Evolutionary conservation across 1,140 invertebrate species (phyloP).

Genomic region (Cheumatopsyche charites): DNA sequence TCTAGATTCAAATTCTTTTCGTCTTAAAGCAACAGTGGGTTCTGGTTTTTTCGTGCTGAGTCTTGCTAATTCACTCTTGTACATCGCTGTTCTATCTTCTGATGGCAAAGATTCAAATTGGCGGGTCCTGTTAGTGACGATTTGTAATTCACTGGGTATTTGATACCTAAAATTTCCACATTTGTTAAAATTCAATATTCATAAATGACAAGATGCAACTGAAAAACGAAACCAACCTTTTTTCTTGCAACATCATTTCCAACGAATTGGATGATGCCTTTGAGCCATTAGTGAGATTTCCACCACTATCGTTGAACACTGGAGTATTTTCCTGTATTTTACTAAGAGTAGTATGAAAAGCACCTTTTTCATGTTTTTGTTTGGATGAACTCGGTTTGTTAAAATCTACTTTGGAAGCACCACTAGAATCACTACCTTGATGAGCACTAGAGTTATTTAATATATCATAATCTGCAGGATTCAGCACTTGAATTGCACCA

Average conservation of each 20-base stretch:
- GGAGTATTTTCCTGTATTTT: slow-evolving; percentile 69
- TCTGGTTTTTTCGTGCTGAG: slow-evolving; percentile 72
- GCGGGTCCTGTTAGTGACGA: slow-evolving; percentile 73
- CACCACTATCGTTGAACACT: slow-evolving; percentile 56
- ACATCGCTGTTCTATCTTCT: slow-evolving; percentile 69
- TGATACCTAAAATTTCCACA: slow-evolving; percentile 59
- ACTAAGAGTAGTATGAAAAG: slow-evolving; percentile 66
- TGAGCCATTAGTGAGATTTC: slow-evolving; percentile 54
- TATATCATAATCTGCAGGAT: slow-evolving; percentile 33
- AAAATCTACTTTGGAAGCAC: slow-evolving; percentile 42
- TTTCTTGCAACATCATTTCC: slow-evolving; percentile 53
- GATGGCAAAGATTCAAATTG: slow-evolving; percentile 72
- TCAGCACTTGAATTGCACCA: slow-evolving; percentile 21
- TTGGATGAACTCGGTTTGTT: slow-evolving; percentile 49
- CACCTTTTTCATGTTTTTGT: slow-evolving; percentile 60
- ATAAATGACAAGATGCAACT: not conserved
- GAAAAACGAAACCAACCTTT: slow-evolving; percentile 45
- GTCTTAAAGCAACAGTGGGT: slow-evolving; percentile 74
- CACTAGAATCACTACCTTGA: slow-evolving; percentile 41
- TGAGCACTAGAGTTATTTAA: slow-evolving; percentile 41
- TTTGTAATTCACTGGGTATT: slow-evolving; percentile 64
- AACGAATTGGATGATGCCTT: slow-evolving; percentile 52
- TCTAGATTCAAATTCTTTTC: slow-evolving; percentile 75
- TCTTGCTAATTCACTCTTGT: slow-evolving; percentile 74
- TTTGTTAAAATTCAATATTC: no score